Evolutionary conservation across 2,888 invertebrate genomes (phyloP).

Genomic region (Ectropis crepuscularia): DNA sequence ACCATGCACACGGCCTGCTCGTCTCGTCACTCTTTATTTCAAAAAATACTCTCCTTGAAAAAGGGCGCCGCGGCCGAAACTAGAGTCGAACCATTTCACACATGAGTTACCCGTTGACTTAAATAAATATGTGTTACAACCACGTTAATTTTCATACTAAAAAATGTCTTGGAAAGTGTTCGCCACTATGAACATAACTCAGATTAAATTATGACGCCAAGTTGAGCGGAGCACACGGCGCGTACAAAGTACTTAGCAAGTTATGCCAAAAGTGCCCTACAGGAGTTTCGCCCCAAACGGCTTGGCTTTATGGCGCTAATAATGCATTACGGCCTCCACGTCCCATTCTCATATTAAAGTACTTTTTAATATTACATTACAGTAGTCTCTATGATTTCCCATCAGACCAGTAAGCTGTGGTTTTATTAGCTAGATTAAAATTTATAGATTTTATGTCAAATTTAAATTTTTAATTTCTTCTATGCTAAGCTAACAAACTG

Average conservation of each 20-base stretch:
- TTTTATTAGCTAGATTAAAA: neutral
- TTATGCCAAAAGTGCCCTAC: constrained; percentile 26
- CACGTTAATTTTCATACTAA: no score
- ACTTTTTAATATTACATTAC: constrained; percentile 46
- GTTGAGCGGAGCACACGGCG: constrained; percentile 18
- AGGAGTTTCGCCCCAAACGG: constrained; percentile 39
- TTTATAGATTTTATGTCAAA: no score
- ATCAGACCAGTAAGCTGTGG: constrained; percentile 8
- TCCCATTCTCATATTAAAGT: constrained; percentile 45
- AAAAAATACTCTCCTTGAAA: no score
- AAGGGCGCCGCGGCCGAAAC: no score
- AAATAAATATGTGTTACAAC: no score
- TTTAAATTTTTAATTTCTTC: no score
- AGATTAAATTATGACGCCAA: constrained; percentile 14
- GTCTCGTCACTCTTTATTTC: no score
- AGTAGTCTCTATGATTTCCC: constrained; percentile 37
- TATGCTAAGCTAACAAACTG: no score
- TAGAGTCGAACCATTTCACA: no score
- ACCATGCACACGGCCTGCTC: no score
- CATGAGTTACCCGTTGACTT: no score
- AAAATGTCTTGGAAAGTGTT: neutral
- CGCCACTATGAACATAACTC: neutral
- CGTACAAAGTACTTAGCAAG: constrained; percentile 26
- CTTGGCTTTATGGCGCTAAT: constrained; percentile 50
- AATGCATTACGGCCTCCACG: constrained; percentile 48